Evolutionary conservation across 1,140 invertebrate species (phyloP).

Genomic region (Drosophila azteca): DNA sequence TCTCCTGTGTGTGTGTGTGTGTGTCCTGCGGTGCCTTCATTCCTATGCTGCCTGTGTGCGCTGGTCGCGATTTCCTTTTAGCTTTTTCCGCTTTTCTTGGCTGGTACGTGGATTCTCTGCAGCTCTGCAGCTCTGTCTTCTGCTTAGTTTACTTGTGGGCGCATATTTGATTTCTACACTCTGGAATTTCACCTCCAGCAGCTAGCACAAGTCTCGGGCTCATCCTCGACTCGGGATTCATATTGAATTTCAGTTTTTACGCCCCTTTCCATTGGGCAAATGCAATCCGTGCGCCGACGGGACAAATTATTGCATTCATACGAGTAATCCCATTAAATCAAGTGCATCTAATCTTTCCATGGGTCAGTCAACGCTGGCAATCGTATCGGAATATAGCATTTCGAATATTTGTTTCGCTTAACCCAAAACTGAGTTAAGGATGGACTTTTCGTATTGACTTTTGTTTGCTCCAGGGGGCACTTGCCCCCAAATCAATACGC

Average conservation of each 20-base stretch:
- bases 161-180: slow-evolving; percentile 70
- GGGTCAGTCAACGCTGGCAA: background rate
- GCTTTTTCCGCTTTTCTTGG: slow-evolving; percentile 24
- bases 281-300: slow-evolving; percentile 37
- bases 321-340: background rate
- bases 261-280: slow-evolving; percentile 49
- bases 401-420: no score
- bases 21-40: slow-evolving; percentile 53
- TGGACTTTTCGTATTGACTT: background rate
- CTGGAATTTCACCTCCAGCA: slow-evolving; percentile 24
- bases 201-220: slow-evolving; percentile 6
- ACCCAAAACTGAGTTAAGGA: no score
- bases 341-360: background rate
- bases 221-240: slow-evolving; percentile 18
- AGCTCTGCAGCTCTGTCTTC: slow-evolving; percentile 51
- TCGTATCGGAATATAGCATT: no score
- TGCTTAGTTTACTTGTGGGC: slow-evolving; percentile 56
- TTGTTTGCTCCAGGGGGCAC: background rate
- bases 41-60: slow-evolving; percentile 72
- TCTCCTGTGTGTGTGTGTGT: slow-evolving; percentile 10
- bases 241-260: slow-evolving; percentile 57
- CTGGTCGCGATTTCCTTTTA: slow-evolving; percentile 60
- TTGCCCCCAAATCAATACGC: slow-evolving; percentile 27
- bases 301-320: slow-evolving; percentile 38
- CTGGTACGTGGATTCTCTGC: slow-evolving; percentile 51